A percentile compares a stretch with the other conserved stretches of the same genome.
These are phyloP conservation scores for Bungarus multicinctus DNA, from an alignment of 2,113 vertebrate species.

Conservation along the genomic window DNA sequence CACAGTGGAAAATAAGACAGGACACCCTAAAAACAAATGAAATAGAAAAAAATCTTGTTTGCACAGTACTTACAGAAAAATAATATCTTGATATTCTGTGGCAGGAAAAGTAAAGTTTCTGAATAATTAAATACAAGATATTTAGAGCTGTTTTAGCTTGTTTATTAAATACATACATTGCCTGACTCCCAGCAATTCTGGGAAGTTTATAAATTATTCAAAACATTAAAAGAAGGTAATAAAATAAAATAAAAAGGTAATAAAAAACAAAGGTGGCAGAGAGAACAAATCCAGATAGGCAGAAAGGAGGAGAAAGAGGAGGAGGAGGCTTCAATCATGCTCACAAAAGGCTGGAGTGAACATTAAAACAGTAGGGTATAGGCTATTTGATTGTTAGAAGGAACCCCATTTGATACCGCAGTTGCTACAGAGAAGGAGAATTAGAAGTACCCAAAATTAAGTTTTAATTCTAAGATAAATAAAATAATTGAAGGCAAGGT, in stretches of 20 bases:
- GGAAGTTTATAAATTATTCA: neutral
- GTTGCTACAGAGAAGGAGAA: neutral
- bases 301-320: neutral
- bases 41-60: neutral
- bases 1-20: neutral
- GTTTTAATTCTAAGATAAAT: neutral
- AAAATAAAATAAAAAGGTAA: neutral
- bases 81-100: neutral
- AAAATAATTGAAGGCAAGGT: neutral
- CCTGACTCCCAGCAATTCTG: neutral
- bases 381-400: neutral
- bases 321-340: neutral
- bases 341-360: neutral
- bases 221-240: neutral
- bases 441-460: neutral
- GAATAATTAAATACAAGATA: neutral
- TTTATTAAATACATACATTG: neutral
- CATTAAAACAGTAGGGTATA: neutral
- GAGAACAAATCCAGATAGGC: neutral
- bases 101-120: neutral
- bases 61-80: neutral
- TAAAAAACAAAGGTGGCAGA: neutral
- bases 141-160: neutral
- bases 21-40: neutral
- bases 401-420: neutral